Evolutionary conservation across 2,888 invertebrate genomes (phyloP), one percentile per base, ranked within the genome.

Genomic region (Parelbella ahira): DNA sequence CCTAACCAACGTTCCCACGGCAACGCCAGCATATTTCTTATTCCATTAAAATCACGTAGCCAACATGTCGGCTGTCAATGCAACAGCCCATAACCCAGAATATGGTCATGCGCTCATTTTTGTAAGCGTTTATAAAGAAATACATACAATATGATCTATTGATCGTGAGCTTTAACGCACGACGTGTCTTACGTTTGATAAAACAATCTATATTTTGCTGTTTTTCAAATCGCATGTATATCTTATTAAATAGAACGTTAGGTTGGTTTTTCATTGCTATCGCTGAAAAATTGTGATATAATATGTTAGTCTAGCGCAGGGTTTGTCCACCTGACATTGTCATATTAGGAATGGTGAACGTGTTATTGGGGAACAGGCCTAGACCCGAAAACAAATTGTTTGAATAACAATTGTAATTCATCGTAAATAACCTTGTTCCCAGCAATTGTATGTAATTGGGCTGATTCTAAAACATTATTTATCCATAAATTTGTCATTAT

Each of bases 81-180:
- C 37, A 42, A 44, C 41, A 46, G 42, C 37, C 37, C 6, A 39
- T 11, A 24, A 11, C 18, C 24, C 9, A 41, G 15, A 18, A 36
- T 75, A 78, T 70, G 80, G 80, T 45, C 71, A 63, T 78, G 77
- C 55, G 54, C 67, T 71, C 72, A 74, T 77, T 76, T 78, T 78
- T 72, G 72, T 70, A 54, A 67, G 61, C 70, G 62, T 71, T 71
- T 74, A 73, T 68, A 77, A 69, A 76, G 68, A 71, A 71, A n/a
- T n/a, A n/a, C n/a, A 71, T 66, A 77, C 69, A 74, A 69, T 68
- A 67, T 65, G 65, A 63, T 63, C 63, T 67, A 68, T 65, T 44
- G 70, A 67, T 73, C 73, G 69, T 73, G 73, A 76, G 73, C 67
- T 74, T 74, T 77, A 68, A 70, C 71, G 63, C 73, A 65, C 70